Percentiles rank a stretch among this genome's conserved stretches.
Conservation (phyloP, 1,140 invertebrate genomes). For the Platyscapa corneri region DNA sequence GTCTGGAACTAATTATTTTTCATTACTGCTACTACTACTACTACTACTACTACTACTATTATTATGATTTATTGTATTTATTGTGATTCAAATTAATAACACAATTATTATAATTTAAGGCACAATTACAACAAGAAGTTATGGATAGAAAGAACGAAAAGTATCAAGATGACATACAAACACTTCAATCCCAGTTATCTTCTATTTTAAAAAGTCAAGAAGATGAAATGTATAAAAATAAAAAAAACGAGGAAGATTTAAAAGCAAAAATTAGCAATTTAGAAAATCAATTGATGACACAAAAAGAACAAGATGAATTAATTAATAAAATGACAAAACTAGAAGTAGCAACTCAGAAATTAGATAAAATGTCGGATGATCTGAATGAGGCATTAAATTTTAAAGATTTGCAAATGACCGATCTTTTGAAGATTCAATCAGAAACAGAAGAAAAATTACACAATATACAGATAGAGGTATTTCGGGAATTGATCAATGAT, state of each 20-base stretch:
- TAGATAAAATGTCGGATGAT: conserved; percentile 48
- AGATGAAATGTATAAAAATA: conserved; percentile 55
- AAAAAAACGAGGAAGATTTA: conserved; percentile 31
- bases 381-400: conserved; percentile 47
- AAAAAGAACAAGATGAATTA: conserved; percentile 44
- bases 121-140: conserved; percentile 62
- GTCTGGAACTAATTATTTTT: not conserved
- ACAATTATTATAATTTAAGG: conserved; percentile 48
- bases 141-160: conserved; percentile 59
- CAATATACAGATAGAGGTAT: conserved; percentile 39
- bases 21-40: too few species aligned
- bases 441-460: conserved; percentile 53
- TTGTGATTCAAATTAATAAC: conserved; percentile 24
- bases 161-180: conserved; percentile 56
- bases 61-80: too few species aligned
- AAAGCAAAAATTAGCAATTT: conserved; percentile 47
- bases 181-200: conserved; percentile 58
- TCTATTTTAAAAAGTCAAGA: conserved; percentile 57
- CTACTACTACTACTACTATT: too few species aligned
- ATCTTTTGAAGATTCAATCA: conserved; percentile 48
- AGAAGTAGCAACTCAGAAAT: conserved; percentile 36
- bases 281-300: conserved; percentile 52
- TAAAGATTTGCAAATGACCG: conserved; percentile 50
- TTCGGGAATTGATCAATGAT: not conserved
- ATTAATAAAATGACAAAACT: conserved; percentile 50